Evolutionary conservation across 2,113 vertebrate genomes (phyloP).

Genomic region (Stegostoma tigrinum): DNA sequence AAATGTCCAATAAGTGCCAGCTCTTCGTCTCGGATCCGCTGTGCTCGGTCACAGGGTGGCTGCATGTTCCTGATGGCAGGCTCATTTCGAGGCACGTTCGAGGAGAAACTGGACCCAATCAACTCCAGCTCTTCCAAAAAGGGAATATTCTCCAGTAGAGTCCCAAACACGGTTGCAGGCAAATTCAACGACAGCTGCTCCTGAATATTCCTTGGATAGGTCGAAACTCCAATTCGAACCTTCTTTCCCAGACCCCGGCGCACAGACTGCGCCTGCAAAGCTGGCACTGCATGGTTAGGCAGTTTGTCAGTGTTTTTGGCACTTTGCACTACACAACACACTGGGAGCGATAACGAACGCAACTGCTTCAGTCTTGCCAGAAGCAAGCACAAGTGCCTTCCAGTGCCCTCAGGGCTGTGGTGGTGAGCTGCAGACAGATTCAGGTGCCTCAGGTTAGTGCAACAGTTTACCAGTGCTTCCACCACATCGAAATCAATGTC

Average conservation of each 20-base stretch:
- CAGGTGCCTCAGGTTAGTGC: constrained; percentile 71
- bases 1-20: constrained; percentile 73
- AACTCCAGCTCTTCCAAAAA: constrained; percentile 77
- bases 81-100: constrained; percentile 82
- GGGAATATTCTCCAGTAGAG: constrained; percentile 63
- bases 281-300: constrained; percentile 42
- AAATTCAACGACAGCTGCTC: constrained; percentile 51
- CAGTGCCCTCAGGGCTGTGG: constrained; percentile 62
- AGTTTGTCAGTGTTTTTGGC: constrained; percentile 41
- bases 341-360: constrained; percentile 74
- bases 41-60: constrained; percentile 74
- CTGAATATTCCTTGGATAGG: constrained; percentile 47
- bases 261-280: constrained; percentile 47
- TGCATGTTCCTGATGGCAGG: constrained; percentile 79
- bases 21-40: constrained; percentile 70
- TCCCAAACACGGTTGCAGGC: constrained; percentile 59
- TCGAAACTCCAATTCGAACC: constrained; percentile 71
- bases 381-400: constrained; percentile 75
- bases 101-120: constrained; percentile 84
- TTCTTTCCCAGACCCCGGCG: constrained; percentile 70
- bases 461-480: constrained; percentile 66
- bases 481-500: constrained; percentile 70
- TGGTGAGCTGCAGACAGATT: constrained; percentile 91
- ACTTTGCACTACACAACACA: constrained; percentile 72
- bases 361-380: constrained; percentile 67